Evolutionary conservation across 2,113 vertebrate species (phyloP), one percentile per base, ranked within the genome.

Genomic region (Canis aureus): DNA sequence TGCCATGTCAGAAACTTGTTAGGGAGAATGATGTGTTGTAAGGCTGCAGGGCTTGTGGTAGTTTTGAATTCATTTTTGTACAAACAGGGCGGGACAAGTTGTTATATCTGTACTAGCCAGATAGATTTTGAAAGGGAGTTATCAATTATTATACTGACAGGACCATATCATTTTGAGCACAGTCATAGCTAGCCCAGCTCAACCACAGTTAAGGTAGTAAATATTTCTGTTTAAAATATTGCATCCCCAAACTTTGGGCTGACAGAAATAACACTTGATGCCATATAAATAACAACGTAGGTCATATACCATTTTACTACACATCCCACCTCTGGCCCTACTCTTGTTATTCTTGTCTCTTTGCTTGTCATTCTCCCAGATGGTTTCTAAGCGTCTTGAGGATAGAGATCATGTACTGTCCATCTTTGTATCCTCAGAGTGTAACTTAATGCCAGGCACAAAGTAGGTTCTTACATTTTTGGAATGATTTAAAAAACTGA

Each of bases 51-150:
- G 66, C 60, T 69, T 93, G 5, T 85, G 64, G 49, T 60, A 92
- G 81, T 81, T 97, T 87, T 92, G 22, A 96, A 91, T 80, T 49
- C 25, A 95, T 80, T 89, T 97, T 92, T 95, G 66, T 66, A 35
- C 35, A 96, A 73, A 86, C 23, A 79, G n/a, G 16, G 19, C 1
- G 71, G 51, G 32, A 62, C 29, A 94, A 84, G 35, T 93, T 97
- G 64, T 81, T 92, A 32, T 59, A 86, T 69, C 38, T 92, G 6
- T 71, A 71, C n/a, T 17, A 78, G 22, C 25, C 38, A 97, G 35
- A 95, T 9, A 94, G 80, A 91, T 89, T 66, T 86, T 96, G 78
- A 97, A 93, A 93, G 25, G 25, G 1, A 32, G n/a, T 88, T 93
- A 91, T 97, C 91, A 94, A 89, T 96, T 74, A 95, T n/a, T 92